Base-by-base conservation (phyloP, 1,140 invertebrate genomes). In the Solenopsis invicta region DNA sequence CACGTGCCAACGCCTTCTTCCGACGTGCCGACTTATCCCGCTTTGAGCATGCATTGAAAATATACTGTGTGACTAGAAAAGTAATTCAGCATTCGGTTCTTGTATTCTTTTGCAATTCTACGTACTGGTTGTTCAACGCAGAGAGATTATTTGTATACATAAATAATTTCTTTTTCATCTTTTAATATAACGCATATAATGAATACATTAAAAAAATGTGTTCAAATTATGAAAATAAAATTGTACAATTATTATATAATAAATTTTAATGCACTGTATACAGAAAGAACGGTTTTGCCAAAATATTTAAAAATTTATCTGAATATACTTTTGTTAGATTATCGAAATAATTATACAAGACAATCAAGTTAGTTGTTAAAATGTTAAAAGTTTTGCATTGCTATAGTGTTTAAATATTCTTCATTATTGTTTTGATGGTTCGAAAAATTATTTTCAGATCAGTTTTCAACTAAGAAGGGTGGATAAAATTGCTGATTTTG, bases 1-100 rank as follows among this genome's bases (percentile, higher is more conserved):
- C 94, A 95, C 94, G 94, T 92, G 94, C 89, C 91, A 91, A 92
- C 92, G 90, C 93, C 92, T 91, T 69, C 85, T 87, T 90, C 56
- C 87, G 54, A 69, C 72, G 62, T 69, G 85, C 41, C 75, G 87
- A 56, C 84, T 91, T 90, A 88, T 88, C 84, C 61, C 34, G 18
- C 9, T 50, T 67, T 18, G 1, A 64, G 18, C 37, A 9, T 34
- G 41, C 56, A n/a, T 48, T n/a, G 21, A 10, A 56, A 66, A 34
- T 34, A 59, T 61, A 87, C 24, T n/a, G n/a, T 29, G 56, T 64
- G 72, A 48, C 6, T 52, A 52, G 21, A n/a, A 48, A 75, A 61
- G 2, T 64, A 59, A 61, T 34, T 24, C 24, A 37, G 24, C 24
- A 10, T 13, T 59, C n/a, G n/a, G 13, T 9, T 80, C 12, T 18